A percentile compares a stretch with the other conserved stretches of the same genome.
phyloP scores from a whole-genome alignment of 2,888 invertebrate genomes.

The Candidula unifasciata region DNA sequence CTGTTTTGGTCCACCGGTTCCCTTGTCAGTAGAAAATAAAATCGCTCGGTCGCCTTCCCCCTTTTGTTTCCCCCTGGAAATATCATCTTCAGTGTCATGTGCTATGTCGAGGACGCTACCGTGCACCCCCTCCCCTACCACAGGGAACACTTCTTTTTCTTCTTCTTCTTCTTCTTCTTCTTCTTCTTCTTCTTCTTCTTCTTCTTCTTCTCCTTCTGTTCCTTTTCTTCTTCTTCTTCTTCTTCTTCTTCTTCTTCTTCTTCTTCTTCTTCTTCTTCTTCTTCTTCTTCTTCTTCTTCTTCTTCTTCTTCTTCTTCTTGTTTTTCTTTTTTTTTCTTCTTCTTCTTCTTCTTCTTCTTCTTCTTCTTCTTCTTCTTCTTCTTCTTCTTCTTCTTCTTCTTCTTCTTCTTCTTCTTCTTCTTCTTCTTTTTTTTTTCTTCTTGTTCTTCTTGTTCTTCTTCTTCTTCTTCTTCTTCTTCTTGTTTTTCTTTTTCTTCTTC shows the following conservation, averaged over 20 bases:
- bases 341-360: neutral
- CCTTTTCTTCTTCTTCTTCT: neutral
- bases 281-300: neutral
- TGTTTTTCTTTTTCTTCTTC: constrained; percentile 24
- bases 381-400: neutral
- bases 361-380: neutral
- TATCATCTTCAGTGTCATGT: no score
- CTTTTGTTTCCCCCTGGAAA: no score
- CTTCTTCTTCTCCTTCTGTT: neutral
- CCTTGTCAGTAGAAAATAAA: no score
- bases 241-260: no score
- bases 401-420: neutral
- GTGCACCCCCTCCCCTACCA: no score
- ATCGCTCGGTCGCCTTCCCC: no score
- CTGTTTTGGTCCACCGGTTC: no score
- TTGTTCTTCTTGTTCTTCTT: constrained; percentile 30
- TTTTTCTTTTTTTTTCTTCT: neutral
- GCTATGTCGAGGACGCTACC: no score
- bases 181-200: neutral
- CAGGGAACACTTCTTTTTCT: no score
- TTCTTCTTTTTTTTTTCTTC: neutral
- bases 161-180: no score
- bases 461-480: no score
- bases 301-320: no score
- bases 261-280: neutral